Evolutionary conservation across 2,113 vertebrate species (phyloP).

Genomic region (Erinaceus europaeus): DNA sequence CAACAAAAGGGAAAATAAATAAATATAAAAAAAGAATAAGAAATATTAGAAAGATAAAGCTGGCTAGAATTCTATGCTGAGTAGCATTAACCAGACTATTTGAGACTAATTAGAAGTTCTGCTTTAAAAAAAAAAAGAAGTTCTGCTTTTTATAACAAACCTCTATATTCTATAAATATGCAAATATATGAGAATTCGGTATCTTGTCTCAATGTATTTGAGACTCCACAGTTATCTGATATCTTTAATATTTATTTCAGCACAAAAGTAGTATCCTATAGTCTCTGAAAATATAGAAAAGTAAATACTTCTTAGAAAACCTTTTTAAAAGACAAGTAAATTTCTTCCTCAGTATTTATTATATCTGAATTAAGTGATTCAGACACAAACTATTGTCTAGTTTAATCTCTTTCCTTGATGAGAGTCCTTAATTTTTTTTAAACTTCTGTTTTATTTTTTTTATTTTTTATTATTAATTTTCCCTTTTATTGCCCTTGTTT

Average conservation of each 20-base stretch:
- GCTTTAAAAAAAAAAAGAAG: too few relatives aligned
- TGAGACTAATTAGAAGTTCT: neutral
- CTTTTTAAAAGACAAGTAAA: neutral
- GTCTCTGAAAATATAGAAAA: neutral
- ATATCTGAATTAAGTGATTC: slow-evolving; percentile 24
- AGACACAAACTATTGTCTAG: slow-evolving; percentile 18
- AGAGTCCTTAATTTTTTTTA: slow-evolving; percentile 36
- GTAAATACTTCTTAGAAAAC: slow-evolving; percentile 12
- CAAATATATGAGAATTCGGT: neutral
- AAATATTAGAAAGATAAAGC: slow-evolving; percentile 33
- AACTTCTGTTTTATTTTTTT: too few relatives aligned
- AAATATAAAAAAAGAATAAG: too few relatives aligned
- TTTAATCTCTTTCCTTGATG: neutral
- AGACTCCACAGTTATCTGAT: neutral
- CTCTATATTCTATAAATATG: slow-evolving; percentile 16
- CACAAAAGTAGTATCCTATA: neutral
- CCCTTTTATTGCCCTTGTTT: too few relatives aligned
- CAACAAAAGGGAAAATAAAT: too few relatives aligned
- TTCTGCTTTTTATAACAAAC: slow-evolving; percentile 24
- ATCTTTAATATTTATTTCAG: neutral
- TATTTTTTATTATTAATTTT: too few relatives aligned
- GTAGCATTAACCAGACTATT: neutral
- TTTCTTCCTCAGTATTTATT: neutral
- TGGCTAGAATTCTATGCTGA: slow-evolving; percentile 13
- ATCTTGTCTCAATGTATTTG: neutral